phyloP scores from a whole-genome alignment of 2,888 invertebrate genomes.

The Hypena proboscidalis region DNA sequence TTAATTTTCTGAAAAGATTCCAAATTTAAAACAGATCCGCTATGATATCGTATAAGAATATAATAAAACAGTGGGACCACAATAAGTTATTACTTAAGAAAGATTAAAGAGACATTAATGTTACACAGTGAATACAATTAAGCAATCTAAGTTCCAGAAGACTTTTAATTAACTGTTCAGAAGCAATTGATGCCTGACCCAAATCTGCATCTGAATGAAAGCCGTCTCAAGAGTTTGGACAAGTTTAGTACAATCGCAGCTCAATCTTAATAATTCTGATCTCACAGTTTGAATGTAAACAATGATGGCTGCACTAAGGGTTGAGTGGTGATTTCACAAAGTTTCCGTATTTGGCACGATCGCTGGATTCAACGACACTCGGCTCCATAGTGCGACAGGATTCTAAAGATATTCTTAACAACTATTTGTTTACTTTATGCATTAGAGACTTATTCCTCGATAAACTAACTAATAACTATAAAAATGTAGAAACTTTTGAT shows the following conservation, averaged over 20 bases:
- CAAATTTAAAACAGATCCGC: no score
- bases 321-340: no score
- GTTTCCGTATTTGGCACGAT: slow-evolving; percentile 56
- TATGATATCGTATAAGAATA: no score
- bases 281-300: slow-evolving; percentile 72
- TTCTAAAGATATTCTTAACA: slow-evolving; percentile 35
- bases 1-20: no score
- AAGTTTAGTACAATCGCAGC: slow-evolving; percentile 76
- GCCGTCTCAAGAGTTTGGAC: slow-evolving; percentile 63
- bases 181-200: slow-evolving; percentile 77
- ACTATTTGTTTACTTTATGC: no score
- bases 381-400: slow-evolving; percentile 39
- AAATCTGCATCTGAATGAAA: slow-evolving; percentile 79
- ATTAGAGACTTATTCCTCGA: no score
- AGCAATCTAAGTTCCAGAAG: slow-evolving; percentile 66
- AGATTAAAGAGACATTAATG: slow-evolving; percentile 15
- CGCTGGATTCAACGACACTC: slow-evolving; percentile 29
- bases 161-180: slow-evolving; percentile 72
- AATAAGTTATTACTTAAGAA: no score
- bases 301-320: slow-evolving; percentile 70
- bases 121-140: slow-evolving; percentile 40
- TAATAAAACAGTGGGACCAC: no score
- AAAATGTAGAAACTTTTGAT: no score
- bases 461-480: no score
- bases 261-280: slow-evolving; percentile 80